Evolutionary conservation across 2,888 invertebrate genomes (phyloP).

Genomic region (Diplazon laetatorius): DNA sequence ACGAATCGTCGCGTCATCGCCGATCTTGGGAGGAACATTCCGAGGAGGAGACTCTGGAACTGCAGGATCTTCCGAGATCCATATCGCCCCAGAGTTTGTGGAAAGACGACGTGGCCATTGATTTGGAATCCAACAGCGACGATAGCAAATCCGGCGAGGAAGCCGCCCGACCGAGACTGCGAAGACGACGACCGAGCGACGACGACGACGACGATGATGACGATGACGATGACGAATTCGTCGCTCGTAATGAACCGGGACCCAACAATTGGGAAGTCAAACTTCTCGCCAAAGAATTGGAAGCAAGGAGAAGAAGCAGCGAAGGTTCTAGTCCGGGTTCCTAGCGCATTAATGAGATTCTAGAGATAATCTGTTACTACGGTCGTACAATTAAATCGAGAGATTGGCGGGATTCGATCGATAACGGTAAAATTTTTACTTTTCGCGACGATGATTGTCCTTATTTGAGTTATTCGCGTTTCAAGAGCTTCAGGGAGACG

Average conservation of each 20-base stretch:
- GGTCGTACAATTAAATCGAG: constrained; percentile 72
- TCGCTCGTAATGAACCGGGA: constrained; percentile 68
- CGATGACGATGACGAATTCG: constrained; percentile 72
- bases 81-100: constrained; percentile 81
- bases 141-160: constrained; percentile 81
- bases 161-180: constrained; percentile 77
- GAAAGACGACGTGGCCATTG: constrained; percentile 81
- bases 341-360: constrained; percentile 81
- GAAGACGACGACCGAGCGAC: constrained; percentile 37
- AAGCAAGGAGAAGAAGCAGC: constrained; percentile 80
- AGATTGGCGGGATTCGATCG: constrained; percentile 69
- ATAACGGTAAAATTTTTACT: constrained; percentile 60
- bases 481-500: constrained; percentile 77
- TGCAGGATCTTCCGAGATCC: constrained; percentile 86
- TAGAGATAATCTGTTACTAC: constrained; percentile 77
- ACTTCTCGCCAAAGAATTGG: constrained; percentile 90
- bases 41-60: constrained; percentile 87
- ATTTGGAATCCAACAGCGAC: constrained; percentile 82
- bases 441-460: constrained; percentile 73
- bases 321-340: constrained; percentile 80
- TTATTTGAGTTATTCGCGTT: constrained; percentile 74
- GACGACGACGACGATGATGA: constrained; percentile 63
- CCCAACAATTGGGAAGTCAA: constrained; percentile 90
- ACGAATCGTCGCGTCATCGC: constrained; percentile 82
- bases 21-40: constrained; percentile 90